Evolutionary conservation across 2,888 invertebrate genomes (phyloP), one percentile per base, ranked within the genome.

Genomic region (Chrysomela aeneicollis): DNA sequence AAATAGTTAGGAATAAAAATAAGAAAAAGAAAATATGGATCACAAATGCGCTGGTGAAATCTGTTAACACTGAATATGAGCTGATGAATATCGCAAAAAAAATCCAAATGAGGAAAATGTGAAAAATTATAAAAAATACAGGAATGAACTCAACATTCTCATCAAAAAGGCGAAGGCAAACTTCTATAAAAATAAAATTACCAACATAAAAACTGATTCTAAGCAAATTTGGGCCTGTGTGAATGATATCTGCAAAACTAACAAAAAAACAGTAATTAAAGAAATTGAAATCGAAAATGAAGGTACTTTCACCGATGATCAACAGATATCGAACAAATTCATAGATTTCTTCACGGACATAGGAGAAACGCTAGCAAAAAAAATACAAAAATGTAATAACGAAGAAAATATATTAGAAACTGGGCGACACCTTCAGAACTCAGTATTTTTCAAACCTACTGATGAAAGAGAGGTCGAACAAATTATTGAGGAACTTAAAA

Each of bases 191-290:
- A 35, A n/a, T n/a, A n/a, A n/a, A n/a, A n/a, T n/a, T n/a, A n/a
- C n/a, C n/a, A n/a, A n/a, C n/a, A n/a, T n/a, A 35, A 9, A 35
- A 35, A 35, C 46, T 5, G 46, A 46, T 46, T 46, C 46, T 4
- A 46, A 46, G 46, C 46, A 46, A 46, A 46, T 46, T 46, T 46
- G 46, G 46, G 46, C 46, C 46, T 46, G 46, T 46, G 46, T 46
- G 5, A 46, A 46, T 46, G 12, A 46, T 12, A 46, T 46, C 46
- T 46, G 12, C 46, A 46, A 46, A 46, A 46, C 12, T 12, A 46
- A 46, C 46, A 46, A 46, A 12, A 46, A 46, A 46, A 46, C 46
- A 46, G 4, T 3, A 5, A 46, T 46, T 5, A 12, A 46, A 46
- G 46, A 46, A 46, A 46, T 46, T 46, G 46, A n/a, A n/a, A n/a